Evolutionary conservation across 35 echinoderm and acorn worm species (phyloP), one percentile per base, ranked within the genome.

Genomic region (Amphiura filiformis): DNA sequence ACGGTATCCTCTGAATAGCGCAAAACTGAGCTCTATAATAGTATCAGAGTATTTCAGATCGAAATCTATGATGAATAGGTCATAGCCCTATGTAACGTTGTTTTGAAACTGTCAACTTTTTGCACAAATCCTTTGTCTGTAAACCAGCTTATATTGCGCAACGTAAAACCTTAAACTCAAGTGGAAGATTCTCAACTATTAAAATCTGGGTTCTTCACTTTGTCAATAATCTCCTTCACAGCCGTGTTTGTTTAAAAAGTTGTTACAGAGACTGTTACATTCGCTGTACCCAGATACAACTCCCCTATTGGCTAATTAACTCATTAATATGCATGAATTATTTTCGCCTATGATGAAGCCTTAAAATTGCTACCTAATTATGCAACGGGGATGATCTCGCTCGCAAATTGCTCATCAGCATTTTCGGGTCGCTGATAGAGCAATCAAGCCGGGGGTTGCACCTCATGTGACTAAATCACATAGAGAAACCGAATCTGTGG

Each of bases 281-380:
- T 34, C 13, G 30, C 83, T 85, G 64, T 85, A 56, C 83, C 35
- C 83, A 36, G 83, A 65, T 36, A 85, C 83, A 85, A 37, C 20
- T 61, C 34, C 64, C 32, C 35, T 22, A 85, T 85, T 85, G 83
- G 83, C 23, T 36, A 28, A 52, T 52, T 36, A 61, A 14, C 32
- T 15, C 23, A 37, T n/a, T 38, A 1, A 26, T 11, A 0, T 36
- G 56, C 35, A 28, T 64, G 32, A 65, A 85, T 85, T 65, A 85
- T 64, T 18, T 65, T 41, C 52, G 47, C 64, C 32, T 36, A 65
- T 15, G 65, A 7, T 4, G 34, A 37, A n/a, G 3, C 61, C 83
- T 23, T 56, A 0, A 26, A 9, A 39, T 23, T 83, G 40, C 56
- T 47, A 44, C 23, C 0, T 32, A 39, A 85, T 85, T 85, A 70